phyloP scores from a whole-genome alignment of 2,888 invertebrate species.

The Volucella inanis region DNA sequence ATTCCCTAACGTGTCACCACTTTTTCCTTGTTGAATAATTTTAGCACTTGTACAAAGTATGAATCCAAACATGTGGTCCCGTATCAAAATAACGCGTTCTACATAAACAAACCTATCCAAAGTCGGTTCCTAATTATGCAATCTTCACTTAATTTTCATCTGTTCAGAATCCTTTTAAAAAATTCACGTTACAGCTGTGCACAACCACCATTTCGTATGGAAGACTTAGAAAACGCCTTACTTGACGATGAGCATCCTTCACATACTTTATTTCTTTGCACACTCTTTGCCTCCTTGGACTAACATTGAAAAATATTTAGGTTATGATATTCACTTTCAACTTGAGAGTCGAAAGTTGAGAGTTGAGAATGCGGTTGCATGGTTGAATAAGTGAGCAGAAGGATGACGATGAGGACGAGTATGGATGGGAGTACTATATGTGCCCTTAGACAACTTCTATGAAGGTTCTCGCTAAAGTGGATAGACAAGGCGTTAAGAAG shows the following conservation, averaged over 20 bases:
- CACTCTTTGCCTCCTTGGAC: constrained; percentile 23
- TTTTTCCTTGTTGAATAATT: constrained; percentile 42
- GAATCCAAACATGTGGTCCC: neutral
- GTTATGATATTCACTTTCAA: constrained; percentile 71
- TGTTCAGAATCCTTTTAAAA: constrained; percentile 33
- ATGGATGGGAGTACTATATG: neutral
- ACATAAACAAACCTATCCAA: constrained; percentile 29
- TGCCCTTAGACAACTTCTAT: constrained; percentile 61
- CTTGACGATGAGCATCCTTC: constrained; percentile 30
- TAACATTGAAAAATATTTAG: constrained; percentile 74
- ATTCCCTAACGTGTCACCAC: constrained; percentile 28
- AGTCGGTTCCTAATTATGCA: constrained; percentile 56
- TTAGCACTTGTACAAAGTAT: constrained; percentile 22
- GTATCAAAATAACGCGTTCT: neutral
- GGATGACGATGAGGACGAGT: neutral
- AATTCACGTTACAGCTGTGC: constrained; percentile 49
- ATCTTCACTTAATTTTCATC: constrained; percentile 53
- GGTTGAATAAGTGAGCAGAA: constrained; percentile 7
- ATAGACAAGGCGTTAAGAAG: neutral
- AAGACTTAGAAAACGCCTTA: constrained; percentile 4
- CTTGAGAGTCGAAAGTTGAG: constrained; percentile 25
- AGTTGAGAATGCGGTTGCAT: neutral
- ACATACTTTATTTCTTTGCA: constrained; percentile 16
- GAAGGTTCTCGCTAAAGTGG: constrained; percentile 21
- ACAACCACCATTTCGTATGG: neutral